Conservation (phyloP, 2,888 invertebrate genomes). For the Heliconius aoede region DNA sequence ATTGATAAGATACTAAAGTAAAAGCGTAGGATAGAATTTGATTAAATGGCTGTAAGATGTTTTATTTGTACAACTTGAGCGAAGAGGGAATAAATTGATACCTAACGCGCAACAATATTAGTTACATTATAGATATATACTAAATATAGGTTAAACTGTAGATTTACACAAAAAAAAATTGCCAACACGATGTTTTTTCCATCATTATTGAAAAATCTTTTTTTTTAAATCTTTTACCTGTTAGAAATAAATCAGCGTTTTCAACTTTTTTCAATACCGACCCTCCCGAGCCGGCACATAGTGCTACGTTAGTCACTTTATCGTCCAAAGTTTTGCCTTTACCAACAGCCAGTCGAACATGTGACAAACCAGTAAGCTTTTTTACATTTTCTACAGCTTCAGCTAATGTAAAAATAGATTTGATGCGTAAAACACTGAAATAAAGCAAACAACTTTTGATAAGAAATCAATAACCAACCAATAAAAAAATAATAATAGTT, state of each 20-base stretch:
- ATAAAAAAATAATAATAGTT: neutral
- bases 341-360: slow-evolving; percentile 90
- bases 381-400: slow-evolving; percentile 88
- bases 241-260: slow-evolving; percentile 91
- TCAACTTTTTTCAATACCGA: slow-evolving; percentile 88
- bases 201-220: neutral
- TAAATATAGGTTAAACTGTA: neutral
- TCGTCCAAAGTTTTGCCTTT: slow-evolving; percentile 69
- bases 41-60: no score
- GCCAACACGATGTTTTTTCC: neutral
- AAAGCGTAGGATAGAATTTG: no score
- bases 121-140: neutral
- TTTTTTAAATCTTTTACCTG: slow-evolving; percentile 79
- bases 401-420: slow-evolving; percentile 69
- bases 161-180: neutral
- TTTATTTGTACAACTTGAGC: no score
- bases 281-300: slow-evolving; percentile 95
- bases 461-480: no score
- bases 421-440: slow-evolving; percentile 64
- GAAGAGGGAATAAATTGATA: no score
- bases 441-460: slow-evolving; percentile 41
- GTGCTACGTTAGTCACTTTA: slow-evolving; percentile 86
- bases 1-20: no score
- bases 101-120: neutral
- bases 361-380: slow-evolving; percentile 85